These are phyloP conservation scores for Caenorhabditis sinica DNA, from an alignment of 2,888 invertebrate species.

Conservation along the genomic window DNA sequence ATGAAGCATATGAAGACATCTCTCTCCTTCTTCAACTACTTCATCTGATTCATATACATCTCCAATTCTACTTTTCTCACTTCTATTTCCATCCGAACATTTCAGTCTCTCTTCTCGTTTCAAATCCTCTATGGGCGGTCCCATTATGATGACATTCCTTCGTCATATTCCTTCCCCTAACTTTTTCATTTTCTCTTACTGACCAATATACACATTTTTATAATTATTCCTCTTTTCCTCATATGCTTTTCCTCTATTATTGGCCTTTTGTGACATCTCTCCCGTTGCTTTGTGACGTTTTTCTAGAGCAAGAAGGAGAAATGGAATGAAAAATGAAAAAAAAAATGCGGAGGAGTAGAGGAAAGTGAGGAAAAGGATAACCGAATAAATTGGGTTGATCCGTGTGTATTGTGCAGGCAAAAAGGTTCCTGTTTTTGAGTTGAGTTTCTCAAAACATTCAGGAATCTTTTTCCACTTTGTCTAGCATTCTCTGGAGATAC, in stretches of 20 bases:
- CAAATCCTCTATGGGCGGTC: constrained; percentile 15
- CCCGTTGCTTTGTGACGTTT: constrained; percentile 20
- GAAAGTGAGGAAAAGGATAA: constrained; percentile 14
- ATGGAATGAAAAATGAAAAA: constrained; percentile 1
- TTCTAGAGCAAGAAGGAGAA: constrained; percentile 2
- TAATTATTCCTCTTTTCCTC: constrained; percentile 30
- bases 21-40: neutral
- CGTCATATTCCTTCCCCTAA: constrained; percentile 25
- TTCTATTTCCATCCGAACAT: neutral
- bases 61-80: neutral
- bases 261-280: constrained; percentile 14
- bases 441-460: neutral
- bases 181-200: too few species aligned
- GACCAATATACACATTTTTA: constrained; percentile 31
- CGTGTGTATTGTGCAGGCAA: constrained; percentile 18
- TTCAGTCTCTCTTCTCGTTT: neutral
- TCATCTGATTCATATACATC: constrained; percentile 46
- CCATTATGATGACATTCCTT: neutral
- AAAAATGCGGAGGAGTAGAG: constrained; percentile 30
- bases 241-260: constrained; percentile 15
- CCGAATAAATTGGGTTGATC: constrained; percentile 25
- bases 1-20: neutral
- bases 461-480: neutral
- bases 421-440: constrained; percentile 5
- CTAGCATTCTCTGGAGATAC: neutral